Evolutionary conservation across 2,113 vertebrate species (phyloP), one percentile per base, ranked within the genome.

Genomic region (Pseudopodoces humilis): DNA sequence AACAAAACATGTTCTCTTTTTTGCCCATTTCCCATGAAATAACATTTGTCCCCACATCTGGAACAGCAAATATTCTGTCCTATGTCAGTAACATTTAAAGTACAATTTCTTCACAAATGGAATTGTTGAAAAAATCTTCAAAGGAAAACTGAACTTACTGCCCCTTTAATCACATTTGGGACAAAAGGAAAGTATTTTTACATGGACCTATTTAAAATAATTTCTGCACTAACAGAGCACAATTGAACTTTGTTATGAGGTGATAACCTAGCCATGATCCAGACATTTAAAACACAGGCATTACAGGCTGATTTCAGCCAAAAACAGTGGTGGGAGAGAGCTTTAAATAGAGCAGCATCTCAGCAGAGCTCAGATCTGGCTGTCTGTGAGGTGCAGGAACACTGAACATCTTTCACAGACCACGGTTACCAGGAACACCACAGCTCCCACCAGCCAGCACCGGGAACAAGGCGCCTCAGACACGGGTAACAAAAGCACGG

Each of bases 301-400:
- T 12, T 49, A 37, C 11, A 68, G 68, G 39, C 37, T 81, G 83
- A 68, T 59, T 88, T 64, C 39, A 72, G 62, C 17, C 69, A 52
- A 68, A 67, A 90, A 1, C 31, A 55, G 77, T 11, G 60, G 23
- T 62, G 47, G 56, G 60, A 46, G 56, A 56, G 65, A 86, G 68
- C 68, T 96, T 74, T 90, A 50, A 87, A 78, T 0, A 83, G 43
- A 90, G 86, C 72, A 75, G 59, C 50, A 37, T 6, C 21, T 67
- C 50, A 39, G 18, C 53, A 2, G 13, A 70, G 76, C 85, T 56
- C 43, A 75, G 72, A 35, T 19, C 5, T 39, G 41, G 56, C 52
- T 91, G 69, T 39, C 53, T 79, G 62, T 3, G 89, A 94, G 92
- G 62, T 22, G 65, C 4, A 92, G 78, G 75, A 90, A 24, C 91